Evolutionary conservation across 92 coral and sea anemone species (phyloP), one percentile per base, ranked within the genome.

Genomic region (Epizoanthus rinbou): DNA sequence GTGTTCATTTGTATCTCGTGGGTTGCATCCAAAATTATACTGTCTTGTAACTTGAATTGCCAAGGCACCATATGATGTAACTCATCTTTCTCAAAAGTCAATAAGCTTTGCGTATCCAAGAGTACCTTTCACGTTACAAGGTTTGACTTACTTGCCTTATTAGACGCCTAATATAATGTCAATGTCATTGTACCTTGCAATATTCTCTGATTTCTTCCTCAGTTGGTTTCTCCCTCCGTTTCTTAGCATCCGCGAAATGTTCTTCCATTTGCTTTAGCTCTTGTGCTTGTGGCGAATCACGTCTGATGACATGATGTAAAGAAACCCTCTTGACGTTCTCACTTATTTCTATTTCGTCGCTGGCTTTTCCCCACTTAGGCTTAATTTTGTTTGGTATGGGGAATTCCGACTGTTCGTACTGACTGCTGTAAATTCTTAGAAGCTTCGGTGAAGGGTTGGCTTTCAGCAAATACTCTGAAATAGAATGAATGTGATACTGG

Each of bases 281-380:
- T 57, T 89, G 45, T 19, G 85, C 84, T 68, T 73, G 76, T 3
- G 97, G 97, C 31, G 63, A 69, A 33, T 59, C 47, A 8, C 86
- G 69, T 1, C 99, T 88, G 50, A 96, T 96, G 82, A 96, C 88
- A 80, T 90, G 99, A 81, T 96, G 99, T 58, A 96, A 80, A 16
- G 94, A 86, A 2, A 96, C 93, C 6, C 68, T 81, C 71, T 81
- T 82, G 1, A 94, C 81, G 22, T 93, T 82, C 18, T 90, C 89
- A 21, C 86, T 89, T 3, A 91, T 85, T 71, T 82, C 85, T 14
- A 91, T 71, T 64, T 96, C 94, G 3, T 89, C 94, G 5, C 82
- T 86, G 53, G 89, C 86, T 3, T 74, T 82, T 33, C 86, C 86
- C 53, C 80, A 56, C 50, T 90, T 85, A 11, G 76, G 81, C 17